These are phyloP conservation scores for Chalcis sispes DNA, from an alignment of 2,888 invertebrate genomes.

Conservation along the genomic window DNA sequence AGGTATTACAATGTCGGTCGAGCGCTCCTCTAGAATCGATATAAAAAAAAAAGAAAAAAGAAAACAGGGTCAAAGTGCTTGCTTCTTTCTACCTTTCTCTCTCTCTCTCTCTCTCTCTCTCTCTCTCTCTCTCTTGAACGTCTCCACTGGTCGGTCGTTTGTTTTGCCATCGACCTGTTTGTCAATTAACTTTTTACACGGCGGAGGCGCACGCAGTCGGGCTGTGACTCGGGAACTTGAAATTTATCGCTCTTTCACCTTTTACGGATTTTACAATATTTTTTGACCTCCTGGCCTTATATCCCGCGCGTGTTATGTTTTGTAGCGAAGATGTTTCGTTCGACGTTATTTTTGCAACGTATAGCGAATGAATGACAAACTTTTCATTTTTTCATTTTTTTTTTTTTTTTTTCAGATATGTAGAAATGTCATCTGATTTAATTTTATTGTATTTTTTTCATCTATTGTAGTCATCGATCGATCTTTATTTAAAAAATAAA, in stretches of 20 bases:
- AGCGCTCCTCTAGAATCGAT: background rate
- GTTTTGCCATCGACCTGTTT: slow-evolving; percentile 46
- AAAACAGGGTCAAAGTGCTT: slow-evolving; percentile 8
- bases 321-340: too few relatives aligned
- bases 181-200: slow-evolving; percentile 54
- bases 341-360: too few relatives aligned
- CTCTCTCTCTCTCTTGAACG: too few relatives aligned
- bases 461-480: too few relatives aligned
- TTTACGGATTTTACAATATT: slow-evolving; percentile 42
- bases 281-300: slow-evolving; percentile 11
- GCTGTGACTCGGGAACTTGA: background rate
- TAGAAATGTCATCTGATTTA: too few relatives aligned
- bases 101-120: too few relatives aligned
- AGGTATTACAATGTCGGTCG: slow-evolving; percentile 36
- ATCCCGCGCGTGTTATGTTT: background rate
- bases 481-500: too few relatives aligned
- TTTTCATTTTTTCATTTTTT: too few relatives aligned
- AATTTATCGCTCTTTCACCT: slow-evolving; percentile 45
- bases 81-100: slow-evolving; percentile 5
- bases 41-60: too few relatives aligned
- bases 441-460: too few relatives aligned
- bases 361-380: too few relatives aligned
- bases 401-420: too few relatives aligned
- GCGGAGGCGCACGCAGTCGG: background rate
- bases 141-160: slow-evolving; percentile 1